phyloP scores from a whole-genome alignment of 2,113 vertebrate species.

The Campylomormyrus tamandua region DNA sequence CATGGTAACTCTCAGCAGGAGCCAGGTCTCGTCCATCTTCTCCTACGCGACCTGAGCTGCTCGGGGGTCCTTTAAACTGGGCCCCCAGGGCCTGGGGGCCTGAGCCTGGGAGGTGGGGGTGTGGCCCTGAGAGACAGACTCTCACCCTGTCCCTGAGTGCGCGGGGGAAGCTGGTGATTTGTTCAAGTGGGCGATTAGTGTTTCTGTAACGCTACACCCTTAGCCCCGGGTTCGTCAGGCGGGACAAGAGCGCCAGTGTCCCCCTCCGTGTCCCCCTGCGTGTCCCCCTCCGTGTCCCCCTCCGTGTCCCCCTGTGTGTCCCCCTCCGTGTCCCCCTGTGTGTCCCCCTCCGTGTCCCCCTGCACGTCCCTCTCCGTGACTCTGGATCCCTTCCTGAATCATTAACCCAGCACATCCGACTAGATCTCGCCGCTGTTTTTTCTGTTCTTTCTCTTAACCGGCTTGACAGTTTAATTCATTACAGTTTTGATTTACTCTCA shows the following conservation, averaged over 20 bases:
- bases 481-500: background rate
- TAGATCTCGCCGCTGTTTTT: background rate
- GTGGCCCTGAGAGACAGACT: background rate
- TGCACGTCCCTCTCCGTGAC: background rate
- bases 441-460: background rate
- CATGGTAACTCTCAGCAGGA: background rate
- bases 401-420: background rate
- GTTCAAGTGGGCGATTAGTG: background rate
- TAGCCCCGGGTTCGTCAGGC: background rate
- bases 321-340: no score
- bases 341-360: no score
- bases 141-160: background rate
- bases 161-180: background rate
- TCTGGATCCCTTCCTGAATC: background rate
- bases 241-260: background rate
- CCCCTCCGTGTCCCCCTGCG: no score
- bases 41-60: background rate
- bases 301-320: no score
- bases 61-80: background rate
- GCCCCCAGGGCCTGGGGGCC: background rate
- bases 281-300: no score
- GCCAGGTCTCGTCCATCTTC: background rate
- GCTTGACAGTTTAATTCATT: background rate
- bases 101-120: background rate
- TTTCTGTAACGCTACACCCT: background rate